Evolutionary conservation across 2,888 invertebrate species (phyloP).

Genomic region (Drosophila differens): DNA sequence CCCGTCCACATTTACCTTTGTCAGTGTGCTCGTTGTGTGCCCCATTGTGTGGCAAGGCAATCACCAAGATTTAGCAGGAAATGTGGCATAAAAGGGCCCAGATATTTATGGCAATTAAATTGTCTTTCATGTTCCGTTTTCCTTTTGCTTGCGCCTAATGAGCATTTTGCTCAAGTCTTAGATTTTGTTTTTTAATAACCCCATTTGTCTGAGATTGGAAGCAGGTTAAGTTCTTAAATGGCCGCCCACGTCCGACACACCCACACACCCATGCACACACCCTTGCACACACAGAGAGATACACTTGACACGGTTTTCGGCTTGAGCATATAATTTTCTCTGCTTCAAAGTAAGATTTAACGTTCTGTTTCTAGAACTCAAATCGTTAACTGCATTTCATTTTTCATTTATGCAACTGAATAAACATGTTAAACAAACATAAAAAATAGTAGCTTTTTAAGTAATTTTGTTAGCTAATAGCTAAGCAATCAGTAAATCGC

Average conservation of each 20-base stretch:
- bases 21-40: constrained; percentile 8
- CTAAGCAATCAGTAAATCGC: constrained; percentile 26
- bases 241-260: constrained; percentile 12
- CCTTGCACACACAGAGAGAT: not conserved
- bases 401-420: not conserved
- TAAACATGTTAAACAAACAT: not conserved
- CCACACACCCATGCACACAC: not conserved
- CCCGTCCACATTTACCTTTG: not conserved
- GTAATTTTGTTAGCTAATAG: constrained; percentile 12
- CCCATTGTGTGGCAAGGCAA: constrained; percentile 47
- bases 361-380: no score
- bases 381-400: not conserved
- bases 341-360: not conserved
- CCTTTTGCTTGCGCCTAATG: constrained; percentile 52
- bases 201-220: constrained; percentile 53
- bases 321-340: constrained; percentile 3
- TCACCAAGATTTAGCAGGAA: constrained; percentile 47
- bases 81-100: constrained; percentile 36
- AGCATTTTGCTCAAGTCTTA: constrained; percentile 34
- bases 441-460: constrained; percentile 8
- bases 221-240: constrained; percentile 63
- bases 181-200: constrained; percentile 52
- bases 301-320: constrained; percentile 36
- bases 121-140: constrained; percentile 52
- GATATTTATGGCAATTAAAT: constrained; percentile 71